phyloP scores from a whole-genome alignment of 2,888 invertebrate species.

The Cordilura impudica region DNA sequence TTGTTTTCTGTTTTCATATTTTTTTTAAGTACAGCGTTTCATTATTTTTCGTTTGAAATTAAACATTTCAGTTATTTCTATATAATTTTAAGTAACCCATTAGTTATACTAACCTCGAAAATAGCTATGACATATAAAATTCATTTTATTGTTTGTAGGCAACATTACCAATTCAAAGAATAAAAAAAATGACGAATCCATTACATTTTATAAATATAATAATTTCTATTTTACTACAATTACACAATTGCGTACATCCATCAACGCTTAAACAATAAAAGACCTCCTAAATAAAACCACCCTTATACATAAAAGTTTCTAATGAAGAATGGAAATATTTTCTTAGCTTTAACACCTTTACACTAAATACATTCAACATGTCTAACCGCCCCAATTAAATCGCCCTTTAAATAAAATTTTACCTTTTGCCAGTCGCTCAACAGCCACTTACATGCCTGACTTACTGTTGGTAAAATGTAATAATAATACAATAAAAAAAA shows the following conservation, averaged over 20 bases:
- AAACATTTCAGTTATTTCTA: too few species aligned
- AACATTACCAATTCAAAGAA: too few species aligned
- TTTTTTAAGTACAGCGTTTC: too few species aligned
- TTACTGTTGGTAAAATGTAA: conserved; percentile 10
- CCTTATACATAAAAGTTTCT: conserved; percentile 10
- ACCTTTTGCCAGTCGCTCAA: conserved; percentile 3
- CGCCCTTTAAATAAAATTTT: neutral
- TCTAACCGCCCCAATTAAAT: neutral
- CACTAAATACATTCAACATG: conserved; percentile 18
- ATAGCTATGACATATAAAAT: too few species aligned
- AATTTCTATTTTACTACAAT: neutral
- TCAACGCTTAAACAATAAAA: conserved; percentile 2
- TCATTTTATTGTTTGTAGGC: too few species aligned
- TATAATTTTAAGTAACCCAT: too few species aligned
- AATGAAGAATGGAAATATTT: conserved; percentile 18
- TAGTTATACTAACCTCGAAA: too few species aligned
- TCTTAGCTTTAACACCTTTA: conserved; percentile 34
- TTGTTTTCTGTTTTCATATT: too few species aligned
- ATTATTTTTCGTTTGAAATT: too few species aligned
- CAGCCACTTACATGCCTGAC: conserved; percentile 42
- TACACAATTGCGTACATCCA: conserved; percentile 5
- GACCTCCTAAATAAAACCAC: neutral
- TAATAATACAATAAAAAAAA: neutral
- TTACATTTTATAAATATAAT: too few species aligned
- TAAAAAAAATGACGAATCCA: too few species aligned